Conservation (phyloP, 1,140 invertebrate species). For the Meloidogyne floridensis region DNA sequence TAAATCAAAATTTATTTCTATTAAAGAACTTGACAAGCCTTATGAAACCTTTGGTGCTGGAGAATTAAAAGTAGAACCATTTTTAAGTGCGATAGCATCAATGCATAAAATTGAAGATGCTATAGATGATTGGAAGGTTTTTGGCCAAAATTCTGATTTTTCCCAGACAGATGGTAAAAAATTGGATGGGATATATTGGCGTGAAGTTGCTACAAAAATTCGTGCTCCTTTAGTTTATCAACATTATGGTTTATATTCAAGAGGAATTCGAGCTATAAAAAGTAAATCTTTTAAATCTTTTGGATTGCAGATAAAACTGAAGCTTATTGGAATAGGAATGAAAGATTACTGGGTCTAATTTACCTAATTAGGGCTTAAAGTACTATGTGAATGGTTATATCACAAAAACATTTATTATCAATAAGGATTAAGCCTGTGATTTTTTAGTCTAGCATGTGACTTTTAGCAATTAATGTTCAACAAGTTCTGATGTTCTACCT, state of each 20-base stretch:
- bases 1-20: neutral
- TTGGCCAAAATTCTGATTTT: neutral
- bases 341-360: too few species aligned
- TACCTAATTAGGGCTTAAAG: too few species aligned
- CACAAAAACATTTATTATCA: too few species aligned
- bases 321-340: too few species aligned
- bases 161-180: neutral
- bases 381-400: too few species aligned
- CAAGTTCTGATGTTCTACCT: too few species aligned
- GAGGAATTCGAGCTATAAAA: neutral
- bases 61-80: conserved; percentile 4
- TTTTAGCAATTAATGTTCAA: too few species aligned
- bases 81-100: neutral
- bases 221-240: neutral
- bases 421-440: too few species aligned
- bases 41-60: neutral
- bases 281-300: neutral
- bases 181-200: neutral
- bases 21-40: neutral
- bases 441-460: too few species aligned
- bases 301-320: too few species aligned
- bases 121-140: conserved; percentile 9
- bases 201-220: neutral
- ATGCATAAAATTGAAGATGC: neutral
- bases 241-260: neutral